These are phyloP conservation scores for Drosophila buzzatii DNA, from an alignment of 2,888 invertebrate genomes.

Conservation along the genomic window DNA sequence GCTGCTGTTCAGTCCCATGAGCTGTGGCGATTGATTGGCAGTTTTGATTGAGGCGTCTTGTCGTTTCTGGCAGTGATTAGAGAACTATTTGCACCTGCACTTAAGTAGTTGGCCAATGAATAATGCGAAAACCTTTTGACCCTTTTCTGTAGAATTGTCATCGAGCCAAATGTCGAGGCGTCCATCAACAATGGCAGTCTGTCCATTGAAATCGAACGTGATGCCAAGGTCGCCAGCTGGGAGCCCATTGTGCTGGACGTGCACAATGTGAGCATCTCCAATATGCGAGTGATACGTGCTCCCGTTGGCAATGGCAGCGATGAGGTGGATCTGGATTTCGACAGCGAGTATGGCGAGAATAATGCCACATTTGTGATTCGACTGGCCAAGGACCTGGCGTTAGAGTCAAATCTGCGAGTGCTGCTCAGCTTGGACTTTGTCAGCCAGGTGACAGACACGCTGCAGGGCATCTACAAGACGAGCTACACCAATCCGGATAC, in stretches of 20 bases:
- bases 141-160: conserved; percentile 77
- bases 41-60: conserved; percentile 64
- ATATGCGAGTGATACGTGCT: conserved; percentile 79
- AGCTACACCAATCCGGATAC: conserved; percentile 85
- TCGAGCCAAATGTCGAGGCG: conserved; percentile 83
- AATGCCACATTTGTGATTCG: conserved; percentile 82
- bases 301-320: conserved; percentile 52
- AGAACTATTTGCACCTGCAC: conserved; percentile 34
- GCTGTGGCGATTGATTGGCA: conserved; percentile 64
- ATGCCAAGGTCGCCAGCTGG: conserved; percentile 73
- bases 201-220: conserved; percentile 81
- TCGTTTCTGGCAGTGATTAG: conserved; percentile 68
- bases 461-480: conserved; percentile 87
- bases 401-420: conserved; percentile 81
- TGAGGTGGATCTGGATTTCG: conserved; percentile 81
- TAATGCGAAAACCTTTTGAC: conserved; percentile 6
- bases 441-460: conserved; percentile 86
- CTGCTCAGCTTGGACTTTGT: conserved; percentile 86
- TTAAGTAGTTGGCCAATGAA: conserved; percentile 26
- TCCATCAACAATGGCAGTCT: conserved; percentile 83
- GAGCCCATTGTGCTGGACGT: conserved; percentile 85
- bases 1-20: conserved; percentile 41
- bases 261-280: conserved; percentile 83
- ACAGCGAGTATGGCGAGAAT: conserved; percentile 82
- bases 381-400: conserved; percentile 65